A percentile compares a stretch with the other conserved stretches of the same genome.
These are phyloP conservation scores for Aptenodytes patagonicus DNA, from an alignment of 2,113 vertebrate genomes.

Conservation along the genomic window DNA sequence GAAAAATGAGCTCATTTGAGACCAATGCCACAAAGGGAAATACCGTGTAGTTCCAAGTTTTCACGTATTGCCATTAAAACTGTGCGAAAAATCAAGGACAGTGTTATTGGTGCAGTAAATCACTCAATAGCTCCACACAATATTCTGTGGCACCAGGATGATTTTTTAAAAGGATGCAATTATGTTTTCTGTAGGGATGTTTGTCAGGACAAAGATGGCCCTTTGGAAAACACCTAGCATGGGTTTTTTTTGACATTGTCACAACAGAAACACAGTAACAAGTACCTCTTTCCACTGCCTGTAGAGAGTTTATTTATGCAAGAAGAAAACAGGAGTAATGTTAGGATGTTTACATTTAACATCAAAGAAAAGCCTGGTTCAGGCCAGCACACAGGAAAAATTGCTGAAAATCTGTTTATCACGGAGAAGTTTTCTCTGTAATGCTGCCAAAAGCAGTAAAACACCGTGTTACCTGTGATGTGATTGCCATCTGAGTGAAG, in stretches of 20 bases:
- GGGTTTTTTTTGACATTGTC: neutral
- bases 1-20: neutral
- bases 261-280: neutral
- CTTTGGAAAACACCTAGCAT: neutral
- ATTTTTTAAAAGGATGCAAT: slow-evolving; percentile 23
- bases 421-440: neutral
- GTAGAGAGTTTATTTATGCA: neutral
- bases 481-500: neutral
- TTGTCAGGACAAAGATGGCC: neutral
- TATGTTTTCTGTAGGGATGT: neutral
- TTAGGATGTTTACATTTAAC: neutral
- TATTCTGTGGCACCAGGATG: neutral
- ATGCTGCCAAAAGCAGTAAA: neutral
- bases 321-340: neutral
- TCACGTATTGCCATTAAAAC: neutral
- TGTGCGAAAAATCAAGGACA: neutral
- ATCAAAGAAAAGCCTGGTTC: neutral
- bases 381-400: neutral
- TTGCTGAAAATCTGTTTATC: neutral
- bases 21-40: neutral
- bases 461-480: neutral
- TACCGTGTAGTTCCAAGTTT: accelerated
- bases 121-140: neutral
- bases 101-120: neutral
- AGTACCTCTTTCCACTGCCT: neutral